Percentiles rank a stretch among this genome's conserved stretches.
Conservation (phyloP, 2,797 vertebrate species). For the Gallirallus australis region DNA sequence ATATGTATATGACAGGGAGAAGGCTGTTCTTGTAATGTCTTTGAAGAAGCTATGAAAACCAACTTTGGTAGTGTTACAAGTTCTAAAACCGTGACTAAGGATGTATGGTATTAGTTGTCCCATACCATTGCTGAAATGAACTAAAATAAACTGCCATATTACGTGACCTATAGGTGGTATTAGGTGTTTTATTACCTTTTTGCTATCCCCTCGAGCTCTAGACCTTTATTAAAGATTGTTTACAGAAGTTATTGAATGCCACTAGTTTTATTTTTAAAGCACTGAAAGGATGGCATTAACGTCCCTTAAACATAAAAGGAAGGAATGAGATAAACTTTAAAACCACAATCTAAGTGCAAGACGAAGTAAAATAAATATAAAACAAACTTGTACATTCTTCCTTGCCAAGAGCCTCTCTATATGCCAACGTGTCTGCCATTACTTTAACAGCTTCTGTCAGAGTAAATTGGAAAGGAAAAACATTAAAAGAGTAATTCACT, state of each 20-base stretch:
- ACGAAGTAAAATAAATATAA: conserved; percentile 36
- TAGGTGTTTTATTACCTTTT: conserved; percentile 70
- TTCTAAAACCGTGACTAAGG: conserved; percentile 25
- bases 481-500: conserved; percentile 45
- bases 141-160: conserved; percentile 66
- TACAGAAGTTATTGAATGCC: conserved; percentile 46
- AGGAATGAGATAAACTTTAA: conserved; percentile 35
- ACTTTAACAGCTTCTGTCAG: conserved; percentile 52
- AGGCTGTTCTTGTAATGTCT: background rate
- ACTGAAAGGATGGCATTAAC: conserved; percentile 30
- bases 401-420: conserved; percentile 38
- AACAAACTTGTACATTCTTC: background rate
- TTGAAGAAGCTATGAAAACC: background rate
- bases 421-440: conserved; percentile 28
- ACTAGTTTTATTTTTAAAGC: conserved; percentile 56
- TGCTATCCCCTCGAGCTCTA: conserved; percentile 45
- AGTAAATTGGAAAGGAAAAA: conserved; percentile 52
- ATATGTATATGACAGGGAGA: background rate
- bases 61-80: background rate
- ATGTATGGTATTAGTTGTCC: conserved; percentile 50
- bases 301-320: conserved; percentile 39
- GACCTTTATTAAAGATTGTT: conserved; percentile 67
- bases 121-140: conserved; percentile 39
- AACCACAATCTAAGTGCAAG: conserved; percentile 14
- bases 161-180: conserved; percentile 62